Percentiles rank a stretch among this genome's conserved stretches.
Evolutionary conservation across 2,888 invertebrate genomes (phyloP).

Genomic region (Eupithecia subumbrata): DNA sequence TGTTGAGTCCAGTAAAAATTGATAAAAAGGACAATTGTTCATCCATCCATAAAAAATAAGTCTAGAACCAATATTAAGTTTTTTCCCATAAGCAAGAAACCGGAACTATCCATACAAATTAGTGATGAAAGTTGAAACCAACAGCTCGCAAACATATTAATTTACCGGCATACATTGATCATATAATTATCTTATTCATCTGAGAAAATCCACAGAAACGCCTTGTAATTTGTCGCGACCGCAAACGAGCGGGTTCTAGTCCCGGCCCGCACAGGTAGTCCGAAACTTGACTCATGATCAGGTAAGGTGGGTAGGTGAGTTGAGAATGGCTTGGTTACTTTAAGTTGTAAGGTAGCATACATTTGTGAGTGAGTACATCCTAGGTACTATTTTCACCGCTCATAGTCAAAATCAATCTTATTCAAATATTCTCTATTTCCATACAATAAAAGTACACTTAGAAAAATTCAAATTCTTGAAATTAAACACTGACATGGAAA

Average conservation of each 20-base stretch:
- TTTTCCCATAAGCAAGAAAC: background rate
- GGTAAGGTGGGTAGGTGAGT: background rate
- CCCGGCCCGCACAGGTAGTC: constrained; percentile 33
- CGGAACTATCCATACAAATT: background rate
- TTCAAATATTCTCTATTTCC: too few relatives aligned
- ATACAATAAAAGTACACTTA: too few relatives aligned
- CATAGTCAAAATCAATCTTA: too few relatives aligned
- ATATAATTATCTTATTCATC: constrained; percentile 39
- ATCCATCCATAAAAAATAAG: background rate
- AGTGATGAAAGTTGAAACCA: background rate
- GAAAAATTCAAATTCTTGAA: too few relatives aligned
- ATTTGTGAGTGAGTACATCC: too few relatives aligned
- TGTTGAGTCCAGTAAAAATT: too few relatives aligned
- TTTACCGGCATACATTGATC: constrained; percentile 23
- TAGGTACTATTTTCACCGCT: too few relatives aligned
- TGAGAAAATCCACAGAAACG: constrained; percentile 49
- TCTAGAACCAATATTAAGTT: background rate
- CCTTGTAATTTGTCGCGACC: constrained; percentile 52
- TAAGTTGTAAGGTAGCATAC: background rate
- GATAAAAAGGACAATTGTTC: too few relatives aligned
- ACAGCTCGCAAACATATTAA: constrained; percentile 19
- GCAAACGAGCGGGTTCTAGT: constrained; percentile 41
- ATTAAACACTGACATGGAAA: too few relatives aligned
- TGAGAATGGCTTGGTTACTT: constrained; percentile 18
- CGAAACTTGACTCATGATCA: constrained; percentile 28